Conservation (phyloP, 2,888 invertebrate species). For the Cabera pusaria region DNA sequence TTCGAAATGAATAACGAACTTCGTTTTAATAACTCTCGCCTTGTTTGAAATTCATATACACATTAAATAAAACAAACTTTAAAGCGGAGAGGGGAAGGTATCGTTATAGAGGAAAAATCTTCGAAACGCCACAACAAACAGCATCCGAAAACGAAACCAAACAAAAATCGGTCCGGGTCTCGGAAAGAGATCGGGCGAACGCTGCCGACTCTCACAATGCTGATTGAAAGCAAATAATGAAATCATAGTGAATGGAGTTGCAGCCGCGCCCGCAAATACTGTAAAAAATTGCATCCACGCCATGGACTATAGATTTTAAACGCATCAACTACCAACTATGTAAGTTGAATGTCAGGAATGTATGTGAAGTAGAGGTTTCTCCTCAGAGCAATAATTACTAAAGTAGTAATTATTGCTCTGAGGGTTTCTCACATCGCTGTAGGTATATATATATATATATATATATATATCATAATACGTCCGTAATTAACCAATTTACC, state of each 20-base stretch:
- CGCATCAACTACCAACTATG: no score
- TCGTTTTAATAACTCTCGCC: constrained; percentile 5
- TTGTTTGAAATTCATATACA: constrained; percentile 22
- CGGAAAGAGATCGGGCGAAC: constrained; percentile 38
- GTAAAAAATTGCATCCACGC: constrained; percentile 70
- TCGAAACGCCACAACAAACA: constrained; percentile 72
- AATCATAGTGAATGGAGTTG: constrained; percentile 73
- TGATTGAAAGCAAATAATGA: constrained; percentile 83
- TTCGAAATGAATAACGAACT: constrained; percentile 7
- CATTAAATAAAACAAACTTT: constrained; percentile 24
- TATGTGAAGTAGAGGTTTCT: no score
- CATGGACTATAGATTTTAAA: constrained; percentile 32
- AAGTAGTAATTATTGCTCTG: no score
- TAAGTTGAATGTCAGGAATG: no score
- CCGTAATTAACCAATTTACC: no score
- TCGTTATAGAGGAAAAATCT: constrained; percentile 53
- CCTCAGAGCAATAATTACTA: no score
- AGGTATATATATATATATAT: no score
- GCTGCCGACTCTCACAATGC: constrained; percentile 69
- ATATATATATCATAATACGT: no score
- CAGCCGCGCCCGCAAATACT: constrained; percentile 66
- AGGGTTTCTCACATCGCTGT: no score
- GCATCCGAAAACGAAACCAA: constrained; percentile 79
- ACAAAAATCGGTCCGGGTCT: constrained; percentile 72
- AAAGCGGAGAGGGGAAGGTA: constrained; percentile 21